Base-by-base conservation (phyloP, 2,888 invertebrate species). In the Noctua comes region DNA sequence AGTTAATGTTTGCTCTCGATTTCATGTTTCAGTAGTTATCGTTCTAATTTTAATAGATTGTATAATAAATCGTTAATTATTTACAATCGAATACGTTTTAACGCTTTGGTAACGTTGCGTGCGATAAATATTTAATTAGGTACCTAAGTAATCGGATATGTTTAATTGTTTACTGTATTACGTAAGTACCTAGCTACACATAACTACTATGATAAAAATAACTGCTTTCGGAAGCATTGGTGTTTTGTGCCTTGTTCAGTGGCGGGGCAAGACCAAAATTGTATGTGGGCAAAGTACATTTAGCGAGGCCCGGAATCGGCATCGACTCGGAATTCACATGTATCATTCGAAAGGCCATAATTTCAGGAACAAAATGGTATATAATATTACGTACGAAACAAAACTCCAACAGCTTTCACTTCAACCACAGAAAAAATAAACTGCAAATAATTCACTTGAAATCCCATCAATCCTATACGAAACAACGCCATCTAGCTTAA, bases 21-120 rank as follows among this genome's bases (percentile, higher is more conserved):
- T 65, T 21, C 43, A 71, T 68, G 16, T 77, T 81, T 40, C 68
- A 69, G 77, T 82, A 82, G 77, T 73, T 72, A 82, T 82, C 72
- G 71, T 16, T 68, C 2, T 77, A 72, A 72, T 68, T 7, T 64
- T 5, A 57, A 36, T 80, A 43, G 11, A 51, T 75, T 69, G 62
- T 70, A 31, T 31, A 46, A 36, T 54, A 40, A 73, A 66, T 66
- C 36, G 21, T 59, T 80, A 59, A 66, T 59, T 82, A 72, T 43
- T 69, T 59, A 73, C 57, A 69, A 82, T 72, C 27, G 51, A 36
- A 82, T 62, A 77, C 27, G 51, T 65, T 77, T 64, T n/a, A 51
- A 77, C 64, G 82, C 68, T 59, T 72, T 27, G 72, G 43, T 82
- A 77, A 65, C 27, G 48, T 51, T 77, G 54, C 27, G 62, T 77